Evolutionary conservation across 2,888 invertebrate species (phyloP), one percentile per base, ranked within the genome.

Genomic region (Eupithecia inturbata): DNA sequence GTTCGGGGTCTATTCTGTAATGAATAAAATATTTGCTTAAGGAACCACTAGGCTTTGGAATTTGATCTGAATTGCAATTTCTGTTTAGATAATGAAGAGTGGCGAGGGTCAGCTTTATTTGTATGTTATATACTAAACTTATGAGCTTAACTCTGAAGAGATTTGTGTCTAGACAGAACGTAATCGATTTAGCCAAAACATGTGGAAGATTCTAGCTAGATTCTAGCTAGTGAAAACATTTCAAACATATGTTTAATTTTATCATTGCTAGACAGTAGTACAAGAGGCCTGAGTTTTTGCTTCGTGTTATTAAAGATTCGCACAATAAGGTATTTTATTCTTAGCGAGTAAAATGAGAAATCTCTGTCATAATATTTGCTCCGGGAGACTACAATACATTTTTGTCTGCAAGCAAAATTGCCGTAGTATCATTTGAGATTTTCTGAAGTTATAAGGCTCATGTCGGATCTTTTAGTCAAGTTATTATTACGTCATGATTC

Each of bases 351-450:
- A 73, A 67, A 77, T 78, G 80, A 80, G 79, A 83, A 84, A 84
- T 83, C 81, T 83, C 75, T 68, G 72, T 80, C 77, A 78, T 79
- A 80, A 83, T 80, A 80, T 76, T 74, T 53, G 79, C 70, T 78
- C 73, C 77, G 76, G 49, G 68, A 73, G 74, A 71, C 66, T 77
- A 80, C 71, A 79, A 79, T 81, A 79, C 72, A 79, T 81, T 81
- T 83, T 83, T 82, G 78, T 79, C 79, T 80, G 79, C 81, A 77
- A 83, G 82, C 78, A 81, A 82, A 64, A 84, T 83, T 80, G 82
- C 82, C 78, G 79, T 75, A 77, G 77, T 82, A 82, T 85, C 81
- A 80, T 64, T 64, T 64, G 63, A 64, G 63, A 64, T 64, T 64
- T 49, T 64, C 63, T 4, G 57, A 64, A 63, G 63, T 63, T 63